A percentile compares a stretch with the other conserved stretches of the same genome.
Conservation (phyloP, 2,113 vertebrate species). For the Gila orcuttii region DNA sequence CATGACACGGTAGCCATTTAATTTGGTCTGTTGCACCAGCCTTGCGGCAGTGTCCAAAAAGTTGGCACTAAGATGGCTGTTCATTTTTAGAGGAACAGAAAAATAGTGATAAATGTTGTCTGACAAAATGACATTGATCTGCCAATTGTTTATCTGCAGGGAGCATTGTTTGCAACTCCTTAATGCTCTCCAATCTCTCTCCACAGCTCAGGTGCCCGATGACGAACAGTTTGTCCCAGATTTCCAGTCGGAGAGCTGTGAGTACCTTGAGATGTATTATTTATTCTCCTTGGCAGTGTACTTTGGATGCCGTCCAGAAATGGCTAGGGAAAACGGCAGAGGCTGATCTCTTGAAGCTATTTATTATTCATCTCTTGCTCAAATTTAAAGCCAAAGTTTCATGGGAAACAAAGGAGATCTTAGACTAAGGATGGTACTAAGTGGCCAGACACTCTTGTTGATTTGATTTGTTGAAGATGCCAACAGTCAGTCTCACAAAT, state of each 20-base stretch:
- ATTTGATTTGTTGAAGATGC: constrained; percentile 32
- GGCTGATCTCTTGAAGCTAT: constrained; percentile 21
- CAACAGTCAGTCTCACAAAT: background rate
- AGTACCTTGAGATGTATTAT: constrained; percentile 75
- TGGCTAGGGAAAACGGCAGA: constrained; percentile 18
- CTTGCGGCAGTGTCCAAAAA: background rate
- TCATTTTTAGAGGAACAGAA: background rate
- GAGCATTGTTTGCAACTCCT: constrained; percentile 21
- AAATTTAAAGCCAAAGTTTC: constrained; percentile 34
- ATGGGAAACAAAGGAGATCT: constrained; percentile 10
- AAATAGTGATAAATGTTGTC: background rate
- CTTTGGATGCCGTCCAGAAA: constrained; percentile 42
- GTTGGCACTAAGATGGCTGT: background rate
- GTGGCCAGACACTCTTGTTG: constrained; percentile 20
- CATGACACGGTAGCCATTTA: background rate
- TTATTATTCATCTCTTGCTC: constrained; percentile 55
- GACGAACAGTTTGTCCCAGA: constrained; percentile 98
- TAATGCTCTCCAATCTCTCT: constrained; percentile 22
- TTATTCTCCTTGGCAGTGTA: constrained; percentile 39
- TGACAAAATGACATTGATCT: constrained; percentile 4
- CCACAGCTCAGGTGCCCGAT: constrained; percentile 91
- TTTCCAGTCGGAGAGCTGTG: constrained; percentile 96
- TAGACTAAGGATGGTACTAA: constrained; percentile 16
- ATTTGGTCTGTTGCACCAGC: constrained; percentile 11
- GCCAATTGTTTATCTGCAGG: background rate